Conservation (phyloP, 2,888 invertebrate genomes). For the Xestia sexstrigata region DNA sequence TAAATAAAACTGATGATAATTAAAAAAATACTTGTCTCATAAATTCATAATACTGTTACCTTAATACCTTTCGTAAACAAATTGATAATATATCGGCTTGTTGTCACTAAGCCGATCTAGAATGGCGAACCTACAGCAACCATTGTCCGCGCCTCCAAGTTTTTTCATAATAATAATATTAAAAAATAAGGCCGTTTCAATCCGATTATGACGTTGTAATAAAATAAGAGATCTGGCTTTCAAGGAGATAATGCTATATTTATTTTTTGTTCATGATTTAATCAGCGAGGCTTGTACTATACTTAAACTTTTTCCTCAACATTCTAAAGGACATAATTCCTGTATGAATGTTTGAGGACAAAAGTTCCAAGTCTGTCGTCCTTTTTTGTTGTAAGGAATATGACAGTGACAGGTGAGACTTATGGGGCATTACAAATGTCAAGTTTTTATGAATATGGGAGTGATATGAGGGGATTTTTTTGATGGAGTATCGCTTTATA, state of each 20-base stretch:
- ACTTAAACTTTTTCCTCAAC: slow-evolving; percentile 15
- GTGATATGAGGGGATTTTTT: slow-evolving; percentile 46
- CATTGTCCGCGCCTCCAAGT: slow-evolving; percentile 39
- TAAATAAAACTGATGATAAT: not conserved
- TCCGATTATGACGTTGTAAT: slow-evolving; percentile 61
- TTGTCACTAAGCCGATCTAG: slow-evolving; percentile 56
- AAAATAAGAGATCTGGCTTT: slow-evolving; percentile 43
- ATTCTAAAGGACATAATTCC: slow-evolving; percentile 22
- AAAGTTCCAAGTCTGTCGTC: slow-evolving; percentile 21
- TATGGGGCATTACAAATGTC: slow-evolving; percentile 39
- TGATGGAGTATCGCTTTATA: slow-evolving; percentile 3
- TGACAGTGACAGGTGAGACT: slow-evolving; percentile 46
- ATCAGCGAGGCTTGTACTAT: slow-evolving; percentile 19
- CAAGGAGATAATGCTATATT: slow-evolving; percentile 51
- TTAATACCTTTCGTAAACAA: slow-evolving; percentile 38
- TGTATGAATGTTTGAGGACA: slow-evolving; percentile 38
- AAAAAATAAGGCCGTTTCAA: slow-evolving; percentile 55
- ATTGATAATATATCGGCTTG: slow-evolving; percentile 42
- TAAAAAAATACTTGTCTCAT: slow-evolving; percentile 22
- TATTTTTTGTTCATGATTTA: slow-evolving; percentile 37
- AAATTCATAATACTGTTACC: slow-evolving; percentile 14
- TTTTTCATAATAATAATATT: slow-evolving; percentile 46
- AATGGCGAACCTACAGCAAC: slow-evolving; percentile 44
- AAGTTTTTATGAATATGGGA: slow-evolving; percentile 46
- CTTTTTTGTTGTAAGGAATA: slow-evolving; percentile 21